phyloP scores from a whole-genome alignment of 2,113 vertebrate genomes.

The Eleginops maclovinus region DNA sequence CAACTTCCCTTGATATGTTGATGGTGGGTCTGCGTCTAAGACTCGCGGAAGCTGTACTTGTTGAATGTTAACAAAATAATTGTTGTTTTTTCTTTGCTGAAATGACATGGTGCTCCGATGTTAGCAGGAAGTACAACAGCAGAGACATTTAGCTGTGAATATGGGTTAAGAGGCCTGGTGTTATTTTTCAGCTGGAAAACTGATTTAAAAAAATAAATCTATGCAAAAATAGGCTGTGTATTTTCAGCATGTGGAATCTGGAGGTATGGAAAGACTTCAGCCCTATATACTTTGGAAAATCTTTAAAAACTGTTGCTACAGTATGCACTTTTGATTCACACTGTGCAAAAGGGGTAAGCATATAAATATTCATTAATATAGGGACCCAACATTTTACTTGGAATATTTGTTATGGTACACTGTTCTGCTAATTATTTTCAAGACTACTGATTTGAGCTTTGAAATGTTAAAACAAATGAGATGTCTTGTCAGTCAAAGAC shows the following conservation, averaged over 20 bases:
- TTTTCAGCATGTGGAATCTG: neutral
- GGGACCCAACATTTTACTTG: no score
- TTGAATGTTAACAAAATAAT: slow-evolving; percentile 73
- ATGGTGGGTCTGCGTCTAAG: slow-evolving; percentile 54
- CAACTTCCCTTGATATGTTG: slow-evolving; percentile 64
- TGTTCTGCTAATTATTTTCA: no score
- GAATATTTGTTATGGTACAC: no score
- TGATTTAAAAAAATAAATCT: neutral
- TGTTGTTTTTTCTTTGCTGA: slow-evolving; percentile 68
- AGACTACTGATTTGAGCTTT: no score
- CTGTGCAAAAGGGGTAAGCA: neutral
- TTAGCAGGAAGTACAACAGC: slow-evolving; percentile 51
- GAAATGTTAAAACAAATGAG: no score
- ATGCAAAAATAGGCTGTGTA: neutral
- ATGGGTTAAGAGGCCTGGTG: slow-evolving; percentile 32
- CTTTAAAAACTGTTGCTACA: neutral
- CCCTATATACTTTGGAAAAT: neutral
- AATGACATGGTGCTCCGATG: slow-evolving; percentile 63
- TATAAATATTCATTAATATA: neutral
- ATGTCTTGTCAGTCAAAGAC: no score
- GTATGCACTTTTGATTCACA: neutral
- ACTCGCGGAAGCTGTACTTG: slow-evolving; percentile 57
- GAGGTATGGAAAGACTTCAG: neutral
- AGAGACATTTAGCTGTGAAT: slow-evolving; percentile 40
- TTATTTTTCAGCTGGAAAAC: slow-evolving; percentile 6